Percentiles rank a stretch among this genome's conserved stretches.
Evolutionary conservation across 2,888 invertebrate genomes (phyloP).

Genomic region (Synanthedon andrenaeformis): DNA sequence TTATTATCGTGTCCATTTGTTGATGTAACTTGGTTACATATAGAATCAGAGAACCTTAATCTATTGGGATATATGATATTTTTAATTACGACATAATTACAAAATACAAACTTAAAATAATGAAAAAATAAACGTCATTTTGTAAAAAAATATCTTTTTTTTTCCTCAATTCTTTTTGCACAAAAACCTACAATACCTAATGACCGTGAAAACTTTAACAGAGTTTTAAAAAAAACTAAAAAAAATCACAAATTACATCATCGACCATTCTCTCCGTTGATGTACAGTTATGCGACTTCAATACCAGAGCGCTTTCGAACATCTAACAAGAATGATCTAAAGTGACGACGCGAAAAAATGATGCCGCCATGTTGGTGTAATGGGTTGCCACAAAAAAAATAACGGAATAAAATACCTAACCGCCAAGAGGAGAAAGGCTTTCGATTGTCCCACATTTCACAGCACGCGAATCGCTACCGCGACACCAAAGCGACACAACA

Average conservation of each 20-base stretch:
- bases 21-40: too few species aligned
- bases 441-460: conserved; percentile 69
- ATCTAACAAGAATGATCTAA: conserved; percentile 68
- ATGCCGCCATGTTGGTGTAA: conserved; percentile 64
- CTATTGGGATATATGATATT: too few species aligned
- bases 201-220: too few species aligned
- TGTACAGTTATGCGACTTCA: conserved; percentile 58
- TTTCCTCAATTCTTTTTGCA: too few species aligned
- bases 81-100: too few species aligned
- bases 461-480: conserved; percentile 52
- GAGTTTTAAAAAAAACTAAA: too few species aligned
- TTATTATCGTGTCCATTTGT: too few species aligned
- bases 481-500: conserved; percentile 42
- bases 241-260: conserved; percentile 41
- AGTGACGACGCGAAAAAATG: conserved; percentile 68
- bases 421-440: conserved; percentile 66
- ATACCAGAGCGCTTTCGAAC: conserved; percentile 60
- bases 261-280: conserved; percentile 24
- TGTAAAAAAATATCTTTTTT: too few species aligned
- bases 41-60: too few species aligned
- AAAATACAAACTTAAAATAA: too few species aligned
- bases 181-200: too few species aligned
- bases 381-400: conserved; percentile 61
- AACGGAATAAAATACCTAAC: conserved; percentile 70
- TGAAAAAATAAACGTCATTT: too few species aligned